Evolutionary conservation across 2,113 vertebrate genomes (phyloP).

Genomic region (Apteryx owenii): DNA sequence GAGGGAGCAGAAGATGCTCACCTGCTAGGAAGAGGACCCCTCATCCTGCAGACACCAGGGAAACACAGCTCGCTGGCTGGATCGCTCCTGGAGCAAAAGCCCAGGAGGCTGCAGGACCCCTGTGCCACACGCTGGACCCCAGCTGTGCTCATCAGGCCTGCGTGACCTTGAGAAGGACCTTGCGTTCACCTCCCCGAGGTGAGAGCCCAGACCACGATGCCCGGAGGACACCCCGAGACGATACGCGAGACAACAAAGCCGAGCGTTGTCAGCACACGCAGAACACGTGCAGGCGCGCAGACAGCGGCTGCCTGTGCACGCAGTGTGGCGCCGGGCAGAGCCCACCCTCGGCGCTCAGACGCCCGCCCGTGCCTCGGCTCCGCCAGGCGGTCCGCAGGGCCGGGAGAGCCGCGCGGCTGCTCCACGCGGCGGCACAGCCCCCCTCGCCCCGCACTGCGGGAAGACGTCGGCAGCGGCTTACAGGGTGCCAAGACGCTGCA

Average conservation of each 20-base stretch:
- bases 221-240: neutral
- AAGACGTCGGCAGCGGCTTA: neutral
- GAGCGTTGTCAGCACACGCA: fast-evolving
- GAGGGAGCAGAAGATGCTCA: neutral
- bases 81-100: neutral
- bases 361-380: too few relatives aligned
- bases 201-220: neutral
- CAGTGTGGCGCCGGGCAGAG: neutral
- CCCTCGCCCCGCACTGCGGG: neutral
- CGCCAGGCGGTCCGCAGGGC: neutral
- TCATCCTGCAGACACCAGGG: neutral
- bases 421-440: too few relatives aligned
- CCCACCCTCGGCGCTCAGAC: fast-evolving
- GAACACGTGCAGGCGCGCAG: neutral
- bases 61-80: neutral
- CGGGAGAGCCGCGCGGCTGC: neutral
- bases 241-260: neutral
- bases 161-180: neutral
- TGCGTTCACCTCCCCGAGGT: neutral
- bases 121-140: neutral
- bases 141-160: neutral
- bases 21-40: neutral
- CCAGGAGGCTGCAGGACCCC: neutral
- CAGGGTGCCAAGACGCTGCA: neutral
- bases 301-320: neutral